Evolutionary conservation across 2,888 invertebrate genomes (phyloP).

Genomic region (Andrena bicolor): DNA sequence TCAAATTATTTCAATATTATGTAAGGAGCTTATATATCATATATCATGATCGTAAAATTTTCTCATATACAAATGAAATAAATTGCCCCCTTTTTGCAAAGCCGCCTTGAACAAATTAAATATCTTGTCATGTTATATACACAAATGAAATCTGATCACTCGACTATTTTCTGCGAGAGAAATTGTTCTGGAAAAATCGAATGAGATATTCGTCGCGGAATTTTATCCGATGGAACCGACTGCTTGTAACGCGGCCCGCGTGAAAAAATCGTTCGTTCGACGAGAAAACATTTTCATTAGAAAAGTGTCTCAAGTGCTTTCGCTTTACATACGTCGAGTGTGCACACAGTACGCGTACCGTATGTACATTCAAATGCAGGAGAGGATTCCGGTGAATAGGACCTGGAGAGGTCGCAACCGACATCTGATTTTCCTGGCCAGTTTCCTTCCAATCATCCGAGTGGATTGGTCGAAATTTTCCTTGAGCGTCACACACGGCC

Average conservation of each 20-base stretch:
- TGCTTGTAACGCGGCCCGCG: not conserved
- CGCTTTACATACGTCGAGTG: conserved; percentile 12
- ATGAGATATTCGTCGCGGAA: not conserved
- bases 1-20: too few relatives aligned
- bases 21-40: too few relatives aligned
- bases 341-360: conserved; percentile 1
- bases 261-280: not conserved
- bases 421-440: conserved; percentile 74
- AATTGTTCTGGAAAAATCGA: not conserved
- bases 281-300: conserved; percentile 6
- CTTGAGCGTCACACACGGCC: conserved; percentile 51
- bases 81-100: too few relatives aligned
- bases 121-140: too few relatives aligned
- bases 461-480: conserved; percentile 73
- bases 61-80: too few relatives aligned
- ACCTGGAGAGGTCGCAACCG: conserved; percentile 52
- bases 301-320: conserved; percentile 47
- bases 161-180: too few relatives aligned
- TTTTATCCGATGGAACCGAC: not conserved
- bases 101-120: too few relatives aligned
- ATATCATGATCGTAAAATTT: too few relatives aligned
- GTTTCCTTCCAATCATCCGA: conserved; percentile 76
- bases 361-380: conserved; percentile 56
- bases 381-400: conserved; percentile 62
- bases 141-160: too few relatives aligned